Evolutionary conservation across 2,888 invertebrate genomes (phyloP), one percentile per base, ranked within the genome.

Genomic region (Rhabditophanes sp.): DNA sequence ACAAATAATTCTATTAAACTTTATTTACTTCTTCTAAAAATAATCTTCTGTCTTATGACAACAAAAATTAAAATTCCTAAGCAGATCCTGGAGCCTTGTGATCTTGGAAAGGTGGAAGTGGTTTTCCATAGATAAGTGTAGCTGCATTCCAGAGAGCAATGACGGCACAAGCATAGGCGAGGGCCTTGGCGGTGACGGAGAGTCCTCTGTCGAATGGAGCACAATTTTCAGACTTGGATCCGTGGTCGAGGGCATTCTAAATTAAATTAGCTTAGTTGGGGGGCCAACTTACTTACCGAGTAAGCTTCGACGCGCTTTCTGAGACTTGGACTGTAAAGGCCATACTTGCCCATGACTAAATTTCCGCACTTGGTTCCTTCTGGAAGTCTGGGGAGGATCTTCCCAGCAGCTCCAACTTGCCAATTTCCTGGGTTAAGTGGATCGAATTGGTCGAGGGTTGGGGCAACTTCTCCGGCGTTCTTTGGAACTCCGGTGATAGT

Each of bases 331-430:
- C 53, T 50, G 36, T 59, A 59, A 23, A 59, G 52, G 11, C 59
- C 59, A 38, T 59, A 59, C 45, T 59, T 60, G 32, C 59, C 59
- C 59, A 59, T 59, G 8, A 59, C 56, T 30, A 59, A 48, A 26
- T 56, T 52, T 30, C 59, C 59, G 34, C 44, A 44, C 14, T 46
- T 44, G 9, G 59, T 60, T 35, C 59, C 59, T 32, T 58, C 59
- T 25, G 59, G 59, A 11, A 59, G 56, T 37, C 59, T 57, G 19
- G 59, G 59, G 29, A 59, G 49, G 31, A 59, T 54, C 38, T 59
- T 59, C 31, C 59, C 59, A 18, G 36, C 53, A 14, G 55, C 50
- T 47, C 50, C 17, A 11, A 39, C 11, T 9, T 18, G 25, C 42
- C 57, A 56, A 44, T 51, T 53, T 46, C 56, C 57, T 30, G 55